Base-by-base conservation (phyloP, 2,888 invertebrate genomes). In the Odontocerum albicorne region DNA sequence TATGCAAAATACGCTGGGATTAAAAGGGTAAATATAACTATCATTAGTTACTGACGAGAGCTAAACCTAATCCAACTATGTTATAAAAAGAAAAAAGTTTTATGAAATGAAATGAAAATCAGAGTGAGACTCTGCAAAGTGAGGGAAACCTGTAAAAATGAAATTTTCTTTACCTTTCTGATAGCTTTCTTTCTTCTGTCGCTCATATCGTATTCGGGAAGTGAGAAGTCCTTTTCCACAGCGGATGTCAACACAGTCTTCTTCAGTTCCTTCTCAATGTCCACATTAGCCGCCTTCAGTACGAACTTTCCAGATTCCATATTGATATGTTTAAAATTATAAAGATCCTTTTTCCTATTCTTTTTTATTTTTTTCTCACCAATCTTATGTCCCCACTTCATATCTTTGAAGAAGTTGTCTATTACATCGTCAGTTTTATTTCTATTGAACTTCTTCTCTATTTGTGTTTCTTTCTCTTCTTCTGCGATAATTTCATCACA, bases 241-340 rank as follows among this genome's bases (percentile, higher is more conserved):
- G 85, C 87, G 1, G 85, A 81, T 43, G 79, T 77, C 53, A 88
- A 67, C 1, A 77, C 74, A 36, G 85, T 83, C 58, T 83, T 86
- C 63, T 82, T 70, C 71, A 89, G 74, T 56, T 84, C 70, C 60
- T 84, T 76, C 3, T 81, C 80, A 33, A 78, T 68, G 64, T 82
- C 72, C 2, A 75, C 71, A 2, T 66, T 65, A 2, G 79, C 73
- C 3, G 74, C 63, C 4, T 71, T 70, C 0, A 78, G 72, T 49
- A 76, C 72, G 2, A 77, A 64, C 58, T 73, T 73, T 7, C 77
- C 74, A 1, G 73, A 73, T 27, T 75, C 72, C 49, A 66, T 36
- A 51, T 72, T 71, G 27, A 72, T 62, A 62, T 75, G 73, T 53
- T 70, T 70, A 57, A 77, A 78, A 16, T 70, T 59, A 12, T 36